Percentiles rank a stretch among this genome's conserved stretches.
phyloP scores from a whole-genome alignment of 2,113 vertebrate species.

The Chaetodon trifascialis region DNA sequence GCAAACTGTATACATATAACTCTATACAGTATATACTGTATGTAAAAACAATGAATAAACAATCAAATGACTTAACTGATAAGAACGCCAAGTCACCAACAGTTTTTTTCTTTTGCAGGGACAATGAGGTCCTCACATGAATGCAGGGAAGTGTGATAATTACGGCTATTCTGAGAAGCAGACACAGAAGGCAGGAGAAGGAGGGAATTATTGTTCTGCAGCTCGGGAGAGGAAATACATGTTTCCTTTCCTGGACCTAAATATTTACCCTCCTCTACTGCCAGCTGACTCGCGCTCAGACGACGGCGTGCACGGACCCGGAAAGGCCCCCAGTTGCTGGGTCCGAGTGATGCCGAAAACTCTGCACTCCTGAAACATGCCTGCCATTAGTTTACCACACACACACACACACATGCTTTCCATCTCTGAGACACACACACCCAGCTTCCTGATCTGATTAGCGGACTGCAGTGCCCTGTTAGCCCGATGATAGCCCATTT shows the following conservation, averaged over 20 bases:
- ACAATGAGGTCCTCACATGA: slow-evolving; percentile 81
- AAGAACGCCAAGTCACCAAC: slow-evolving; percentile 12
- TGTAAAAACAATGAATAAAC: slow-evolving; percentile 8
- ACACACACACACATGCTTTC: slow-evolving; percentile 35
- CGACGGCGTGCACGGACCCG: slow-evolving; percentile 48
- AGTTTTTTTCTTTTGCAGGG: slow-evolving; percentile 28
- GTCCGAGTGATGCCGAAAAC: slow-evolving; percentile 47
- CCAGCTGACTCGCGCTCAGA: slow-evolving; percentile 81
- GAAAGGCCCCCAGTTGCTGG: slow-evolving; percentile 50
- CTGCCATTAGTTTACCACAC: slow-evolving; percentile 57
- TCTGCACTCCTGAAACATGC: slow-evolving; percentile 48
- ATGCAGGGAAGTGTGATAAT: slow-evolving; percentile 90
- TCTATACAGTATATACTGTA: not conserved
- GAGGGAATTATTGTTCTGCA: slow-evolving; percentile 83
- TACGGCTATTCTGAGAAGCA: slow-evolving; percentile 82
- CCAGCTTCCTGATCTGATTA: slow-evolving; percentile 85
- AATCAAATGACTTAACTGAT: slow-evolving; percentile 28
- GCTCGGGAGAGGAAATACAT: slow-evolving; percentile 84
- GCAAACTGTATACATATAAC: not conserved
- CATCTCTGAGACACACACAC: slow-evolving; percentile 62
- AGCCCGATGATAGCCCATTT: slow-evolving; percentile 82
- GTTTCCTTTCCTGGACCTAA: slow-evolving; percentile 80
- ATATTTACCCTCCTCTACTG: slow-evolving; percentile 79
- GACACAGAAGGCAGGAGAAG: slow-evolving; percentile 69
- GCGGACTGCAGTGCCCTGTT: slow-evolving; percentile 73